Evolutionary conservation across 2,113 vertebrate genomes (phyloP), one percentile per base, ranked within the genome.

Genomic region (Seriola aureovittata): DNA sequence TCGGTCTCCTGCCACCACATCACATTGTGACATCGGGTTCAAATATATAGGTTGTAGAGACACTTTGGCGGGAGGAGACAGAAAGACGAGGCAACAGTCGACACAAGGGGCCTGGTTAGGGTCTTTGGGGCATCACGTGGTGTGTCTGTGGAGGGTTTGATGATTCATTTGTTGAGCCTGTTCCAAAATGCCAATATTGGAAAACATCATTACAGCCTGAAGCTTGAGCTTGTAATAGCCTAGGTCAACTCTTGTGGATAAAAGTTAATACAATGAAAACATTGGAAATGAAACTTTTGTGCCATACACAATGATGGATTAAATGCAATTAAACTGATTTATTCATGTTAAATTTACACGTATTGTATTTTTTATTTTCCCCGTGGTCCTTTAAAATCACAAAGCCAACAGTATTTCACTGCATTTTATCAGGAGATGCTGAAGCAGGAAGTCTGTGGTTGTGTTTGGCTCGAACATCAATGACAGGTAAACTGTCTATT

Each of bases 1-100:
- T 84, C 21, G 79, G 85, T 87, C 86, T 90, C 92, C 68, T 32
- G 81, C 78, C 87, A 73, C 84, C 62, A 44, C 66, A 85, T 81
- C 70, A 59, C 71, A 65, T 66, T 71, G 86, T 84, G 86, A 80
- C 87, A 63, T 66, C 23, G 48, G 67, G 42, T 73, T 78, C 57
- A 69, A 73, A 58, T 71, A 48, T 46, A 74, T 32, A 25, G 72
- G 60, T 48, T 46, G 67, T 16, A 12, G 83, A 84, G 57, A 74
- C 52, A n/a, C 69, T 79, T 8, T 70, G 79, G 70, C 32, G 71
- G 38, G 38, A 81, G 36, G 68, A 60, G 70, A 65, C 38, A 2
- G 38, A 59, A 14, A 68, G 65, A 59, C 78, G 8, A 69, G 58
- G 72, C 67, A 34, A 63, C 23, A 5, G 75, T 17, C 13, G 75